These are phyloP conservation scores for Willisornis vidua DNA, from an alignment of 2,113 vertebrate genomes.

Conservation along the genomic window DNA sequence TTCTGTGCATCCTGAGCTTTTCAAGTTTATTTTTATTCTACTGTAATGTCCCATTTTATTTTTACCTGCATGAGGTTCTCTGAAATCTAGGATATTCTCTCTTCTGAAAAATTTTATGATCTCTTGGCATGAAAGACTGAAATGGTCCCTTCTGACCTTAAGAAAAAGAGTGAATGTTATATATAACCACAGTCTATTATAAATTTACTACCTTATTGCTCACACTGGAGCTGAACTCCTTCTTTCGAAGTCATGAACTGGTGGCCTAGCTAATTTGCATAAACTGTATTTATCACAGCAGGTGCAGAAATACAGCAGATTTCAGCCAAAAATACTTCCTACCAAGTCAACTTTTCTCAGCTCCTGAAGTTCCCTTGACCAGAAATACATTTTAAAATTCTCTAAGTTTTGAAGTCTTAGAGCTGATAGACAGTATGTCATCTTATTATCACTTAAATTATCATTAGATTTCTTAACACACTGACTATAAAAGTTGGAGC, in stretches of 20 bases:
- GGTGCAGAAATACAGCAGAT: slow-evolving; percentile 33
- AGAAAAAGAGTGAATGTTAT: slow-evolving; percentile 20
- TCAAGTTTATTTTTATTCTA: slow-evolving; percentile 53
- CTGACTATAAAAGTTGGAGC: slow-evolving; percentile 9
- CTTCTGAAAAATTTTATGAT: slow-evolving; percentile 18
- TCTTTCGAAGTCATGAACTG: slow-evolving; percentile 32
- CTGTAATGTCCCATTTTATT: slow-evolving; percentile 25
- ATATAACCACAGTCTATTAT: slow-evolving; percentile 42
- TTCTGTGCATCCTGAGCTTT: not conserved
- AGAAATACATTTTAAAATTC: not conserved
- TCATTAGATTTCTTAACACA: not conserved
- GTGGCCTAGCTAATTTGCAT: slow-evolving; percentile 57
- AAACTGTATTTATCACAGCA: slow-evolving; percentile 54
- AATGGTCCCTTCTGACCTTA: slow-evolving; percentile 38
- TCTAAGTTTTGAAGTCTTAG: not conserved
- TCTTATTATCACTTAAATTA: not conserved
- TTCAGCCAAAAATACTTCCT: slow-evolving; percentile 47
- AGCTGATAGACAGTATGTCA: not conserved
- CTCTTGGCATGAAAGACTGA: slow-evolving; percentile 28
- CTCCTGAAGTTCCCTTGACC: not conserved
- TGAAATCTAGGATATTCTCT: slow-evolving; percentile 36
- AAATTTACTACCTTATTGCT: slow-evolving; percentile 28
- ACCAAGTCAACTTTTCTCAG: slow-evolving; percentile 9
- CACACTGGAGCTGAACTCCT: slow-evolving; percentile 17
- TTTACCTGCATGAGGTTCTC: not conserved